Conservation (phyloP, 2,888 invertebrate genomes). For the Orchesellides sinensis region DNA sequence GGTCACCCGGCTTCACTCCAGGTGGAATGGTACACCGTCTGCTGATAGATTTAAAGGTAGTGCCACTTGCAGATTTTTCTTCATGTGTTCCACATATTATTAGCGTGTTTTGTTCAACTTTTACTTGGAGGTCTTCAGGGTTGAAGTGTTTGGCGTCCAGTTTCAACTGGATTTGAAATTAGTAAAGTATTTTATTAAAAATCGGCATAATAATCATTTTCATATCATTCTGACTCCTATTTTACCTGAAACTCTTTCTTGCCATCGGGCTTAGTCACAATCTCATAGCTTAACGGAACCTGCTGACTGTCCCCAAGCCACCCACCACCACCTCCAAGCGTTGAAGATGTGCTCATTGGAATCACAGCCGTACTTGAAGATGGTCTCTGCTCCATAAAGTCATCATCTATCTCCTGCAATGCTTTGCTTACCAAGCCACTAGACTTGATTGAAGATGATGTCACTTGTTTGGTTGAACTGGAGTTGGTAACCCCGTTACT, state of each 20-base stretch:
- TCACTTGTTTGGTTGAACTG: no score
- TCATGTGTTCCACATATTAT: slow-evolving; percentile 54
- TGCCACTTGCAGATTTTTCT: slow-evolving; percentile 16
- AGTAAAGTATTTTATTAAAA: neutral
- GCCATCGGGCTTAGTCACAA: slow-evolving; percentile 31
- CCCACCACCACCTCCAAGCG: neutral
- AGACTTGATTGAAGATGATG: neutral
- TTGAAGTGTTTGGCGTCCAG: slow-evolving; percentile 49
- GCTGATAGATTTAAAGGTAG: slow-evolving; percentile 46
- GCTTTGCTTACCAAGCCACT: slow-evolving; percentile 33
- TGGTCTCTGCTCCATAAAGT: slow-evolving; percentile 28
- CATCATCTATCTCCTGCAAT: no score
- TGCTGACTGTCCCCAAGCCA: slow-evolving; percentile 2
- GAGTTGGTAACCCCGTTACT: no score
- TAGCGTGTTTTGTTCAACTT: slow-evolving; percentile 50
- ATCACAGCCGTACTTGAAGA: neutral
- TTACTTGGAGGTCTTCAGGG: slow-evolving; percentile 61
- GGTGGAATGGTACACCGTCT: slow-evolving; percentile 56
- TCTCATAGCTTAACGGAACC: slow-evolving; percentile 34
- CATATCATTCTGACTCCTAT: neutral
- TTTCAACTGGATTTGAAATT: slow-evolving; percentile 7
- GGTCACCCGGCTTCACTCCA: slow-evolving; percentile 53
- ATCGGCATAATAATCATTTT: neutral
- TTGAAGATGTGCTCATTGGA: neutral
- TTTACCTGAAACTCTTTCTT: slow-evolving; percentile 42